Evolutionary conservation across 2,797 vertebrate species (phyloP).

Genomic region (Lepilemur ruficaudatus): DNA sequence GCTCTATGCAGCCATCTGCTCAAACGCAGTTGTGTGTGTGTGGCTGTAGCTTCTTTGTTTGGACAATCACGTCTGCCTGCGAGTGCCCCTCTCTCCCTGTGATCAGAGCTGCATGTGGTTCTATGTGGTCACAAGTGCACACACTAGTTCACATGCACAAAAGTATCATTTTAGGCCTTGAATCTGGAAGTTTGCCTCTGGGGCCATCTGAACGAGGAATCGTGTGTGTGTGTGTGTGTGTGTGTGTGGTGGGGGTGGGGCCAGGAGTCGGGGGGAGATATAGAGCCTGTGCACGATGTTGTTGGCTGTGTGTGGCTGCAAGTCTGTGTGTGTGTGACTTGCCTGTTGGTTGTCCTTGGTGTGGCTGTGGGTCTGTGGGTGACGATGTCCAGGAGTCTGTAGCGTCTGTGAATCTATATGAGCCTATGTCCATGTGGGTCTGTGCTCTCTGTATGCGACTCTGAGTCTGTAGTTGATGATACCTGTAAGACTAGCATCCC

Average conservation of each 20-base stretch:
- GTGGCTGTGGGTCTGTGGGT: background rate
- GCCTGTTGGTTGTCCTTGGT: background rate
- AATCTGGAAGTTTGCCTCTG: background rate
- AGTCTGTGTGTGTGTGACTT: background rate
- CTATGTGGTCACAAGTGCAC: background rate
- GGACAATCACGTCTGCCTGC: background rate
- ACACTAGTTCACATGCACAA: background rate
- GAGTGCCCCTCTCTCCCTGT: background rate
- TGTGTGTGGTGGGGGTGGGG: too few relatives aligned
- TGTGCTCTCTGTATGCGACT: background rate
- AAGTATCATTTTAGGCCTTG: background rate
- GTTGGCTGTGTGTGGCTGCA: background rate
- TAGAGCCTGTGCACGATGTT: background rate
- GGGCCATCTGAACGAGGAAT: background rate
- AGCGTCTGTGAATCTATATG: background rate
- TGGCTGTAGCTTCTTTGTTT: background rate
- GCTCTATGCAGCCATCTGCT: background rate
- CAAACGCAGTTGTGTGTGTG: background rate
- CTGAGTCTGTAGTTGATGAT: background rate
- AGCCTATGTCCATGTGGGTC: background rate
- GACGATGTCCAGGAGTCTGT: background rate
- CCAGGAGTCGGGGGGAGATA: background rate
- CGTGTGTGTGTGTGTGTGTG: background rate
- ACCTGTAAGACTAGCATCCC: background rate
- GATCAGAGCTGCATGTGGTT: background rate